Conservation (phyloP, 1,140 invertebrate species). For the Meteorus sp. region DNA sequence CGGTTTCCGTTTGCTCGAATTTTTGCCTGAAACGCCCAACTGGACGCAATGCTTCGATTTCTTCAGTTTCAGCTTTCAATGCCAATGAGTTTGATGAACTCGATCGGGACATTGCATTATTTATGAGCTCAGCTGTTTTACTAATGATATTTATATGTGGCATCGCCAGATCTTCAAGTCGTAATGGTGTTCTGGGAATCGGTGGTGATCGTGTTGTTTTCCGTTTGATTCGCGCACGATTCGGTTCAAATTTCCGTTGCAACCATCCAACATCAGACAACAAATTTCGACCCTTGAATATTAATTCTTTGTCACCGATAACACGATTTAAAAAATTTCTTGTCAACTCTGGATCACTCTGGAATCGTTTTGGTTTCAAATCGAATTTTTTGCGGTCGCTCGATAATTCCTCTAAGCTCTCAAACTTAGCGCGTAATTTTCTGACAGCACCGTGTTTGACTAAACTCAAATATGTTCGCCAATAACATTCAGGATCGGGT, state of each 20-base stretch:
- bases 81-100: slow-evolving; percentile 43
- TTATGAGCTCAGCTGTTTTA: slow-evolving; percentile 74
- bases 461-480: slow-evolving; percentile 69
- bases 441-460: slow-evolving; percentile 75
- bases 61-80: slow-evolving; percentile 44
- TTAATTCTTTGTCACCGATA: slow-evolving; percentile 49
- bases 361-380: slow-evolving; percentile 64
- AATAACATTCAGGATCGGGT: slow-evolving; percentile 70
- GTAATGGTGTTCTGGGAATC: slow-evolving; percentile 65
- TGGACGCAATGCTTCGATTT: slow-evolving; percentile 58
- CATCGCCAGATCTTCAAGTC: slow-evolving; percentile 75
- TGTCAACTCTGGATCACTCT: slow-evolving; percentile 76
- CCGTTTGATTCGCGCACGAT: slow-evolving; percentile 57
- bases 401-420: slow-evolving; percentile 64
- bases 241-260: slow-evolving; percentile 64
- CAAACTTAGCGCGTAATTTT: slow-evolving; percentile 73
- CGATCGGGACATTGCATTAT: slow-evolving; percentile 40
- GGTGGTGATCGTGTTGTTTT: slow-evolving; percentile 62
- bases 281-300: slow-evolving; percentile 59
- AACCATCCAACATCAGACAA: slow-evolving; percentile 66
- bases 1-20: slow-evolving; percentile 63
- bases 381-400: slow-evolving; percentile 27
- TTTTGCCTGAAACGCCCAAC: slow-evolving; percentile 69
- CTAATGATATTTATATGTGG: slow-evolving; percentile 87
- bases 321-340: slow-evolving; percentile 61